Evolutionary conservation across 2,113 vertebrate species (phyloP), one percentile per base, ranked within the genome.

Genomic region (Melanotaenia duboulayi): DNA sequence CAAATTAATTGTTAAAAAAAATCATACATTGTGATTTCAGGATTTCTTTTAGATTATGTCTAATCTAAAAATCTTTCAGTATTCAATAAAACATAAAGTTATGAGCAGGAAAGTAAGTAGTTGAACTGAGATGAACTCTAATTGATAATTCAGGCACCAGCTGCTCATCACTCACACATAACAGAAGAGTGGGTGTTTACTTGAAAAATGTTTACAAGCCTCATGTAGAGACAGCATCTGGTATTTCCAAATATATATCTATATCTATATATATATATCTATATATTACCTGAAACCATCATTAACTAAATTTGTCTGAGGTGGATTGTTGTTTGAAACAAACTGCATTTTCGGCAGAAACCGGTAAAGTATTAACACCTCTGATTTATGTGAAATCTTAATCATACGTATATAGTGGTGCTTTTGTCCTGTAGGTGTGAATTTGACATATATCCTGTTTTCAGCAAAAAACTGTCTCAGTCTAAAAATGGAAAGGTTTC

Each of bases 361-460:
- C 28, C 62, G 37, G 40, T n/a, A 19, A 6, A n/a, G 2, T n/a
- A 16, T 42, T 4, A 40, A 14, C n/a, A 23, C 20, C 37, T 32
- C 4, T 7, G 28, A 1, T n/a, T 12, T 2, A 9, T 46, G 14
- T 5, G 16, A 49, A 48, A 13, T 28, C 20, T 5, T 48, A 16
- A 13, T 28, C 4, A 23, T 11, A n/a, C n/a, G n/a, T n/a, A n/a
- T 19, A 32, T 9, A 28, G 1, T 19, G 28, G 16, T 11, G 19
- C 14, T 49, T 20, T n/a, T 14, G 19, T 7, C 22, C 9, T 39
- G 44, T 51, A 22, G 54, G 64, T 64, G 68, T 70, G 42, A 48
- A 50, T 12, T 25, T 65, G 16, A 55, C 35, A 58, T 6, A 59
- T 25, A 66, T 55, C 14, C 13, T 67, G 61, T 76, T 71, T 79